Base-by-base conservation (phyloP, 2,888 invertebrate genomes). In the Nysson spinosus region DNA sequence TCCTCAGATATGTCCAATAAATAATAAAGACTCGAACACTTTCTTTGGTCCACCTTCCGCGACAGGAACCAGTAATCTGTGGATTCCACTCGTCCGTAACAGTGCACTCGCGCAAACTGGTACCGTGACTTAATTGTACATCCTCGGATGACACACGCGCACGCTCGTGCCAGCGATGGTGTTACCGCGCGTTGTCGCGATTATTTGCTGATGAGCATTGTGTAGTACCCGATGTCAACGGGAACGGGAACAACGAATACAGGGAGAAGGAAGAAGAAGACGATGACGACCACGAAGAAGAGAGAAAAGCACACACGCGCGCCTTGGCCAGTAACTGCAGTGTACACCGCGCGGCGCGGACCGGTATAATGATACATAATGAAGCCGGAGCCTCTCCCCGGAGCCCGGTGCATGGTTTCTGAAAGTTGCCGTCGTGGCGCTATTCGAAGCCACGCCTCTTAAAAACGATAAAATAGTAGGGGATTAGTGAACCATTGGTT, bases 341-440 rank as follows among this genome's bases (percentile, higher is more conserved):
- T 86, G 85, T 83, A 87, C 86, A 85, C 87, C 84, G 86, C 85
- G 85, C 86, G 87, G 85, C 86, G 86, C 85, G 85, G 85, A 86
- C 86, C 86, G 85, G 86, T 87, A 87, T 87, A 87, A 87, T 87
- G 87, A 87, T 85, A 87, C 87, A 87, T 87, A 87, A 87, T 87
- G 86, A 87, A 87, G 84, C 83, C 82, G 56, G 83, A 84, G 84
- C 84, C 85, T 83, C 84, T 85, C 86, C 86, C 86, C 83, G 83
- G 76, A 83, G 82, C 81, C 79, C 72, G 80, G 70, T 63, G 39
- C 58, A 50, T 26, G 32, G 81, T 68, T 85, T 81, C 75, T 28
- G 35, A 67, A 56, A 74, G 57, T 71, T 52, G 66, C 83, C 84
- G 76, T 74, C 11, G 79, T 58, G 81, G 82, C 84, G 85, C 85